Evolutionary conservation across 2,797 vertebrate species (phyloP).

Genomic region (Sebastes taczanowskii): DNA sequence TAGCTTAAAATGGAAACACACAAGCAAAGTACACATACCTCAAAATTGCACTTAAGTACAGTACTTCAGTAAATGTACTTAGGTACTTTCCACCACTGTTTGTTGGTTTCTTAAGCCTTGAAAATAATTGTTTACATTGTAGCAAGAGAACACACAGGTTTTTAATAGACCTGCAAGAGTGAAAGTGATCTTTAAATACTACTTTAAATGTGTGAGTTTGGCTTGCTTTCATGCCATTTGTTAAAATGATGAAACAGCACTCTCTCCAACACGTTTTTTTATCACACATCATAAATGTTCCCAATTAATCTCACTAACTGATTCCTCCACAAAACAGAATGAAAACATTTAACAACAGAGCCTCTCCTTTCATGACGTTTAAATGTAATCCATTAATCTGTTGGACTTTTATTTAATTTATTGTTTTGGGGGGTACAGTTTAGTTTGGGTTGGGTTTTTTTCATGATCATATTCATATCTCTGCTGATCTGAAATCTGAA

Average conservation of each 20-base stretch:
- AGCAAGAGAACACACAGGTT: not conserved
- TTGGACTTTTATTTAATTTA: not conserved
- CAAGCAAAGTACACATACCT: no score
- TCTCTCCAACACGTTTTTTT: not conserved
- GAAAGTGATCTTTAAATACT: not conserved
- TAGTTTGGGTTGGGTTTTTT: not conserved
- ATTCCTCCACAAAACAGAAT: not conserved
- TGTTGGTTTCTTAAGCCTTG: not conserved
- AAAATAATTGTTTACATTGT: not conserved
- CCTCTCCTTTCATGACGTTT: not conserved
- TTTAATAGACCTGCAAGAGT: not conserved
- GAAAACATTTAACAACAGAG: not conserved
- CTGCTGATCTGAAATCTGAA: constrained; percentile 15
- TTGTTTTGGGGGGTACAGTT: not conserved
- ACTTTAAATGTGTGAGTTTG: not conserved
- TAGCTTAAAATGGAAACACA: no score
- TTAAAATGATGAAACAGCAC: not conserved
- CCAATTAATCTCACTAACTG: not conserved
- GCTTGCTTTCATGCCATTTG: not conserved
- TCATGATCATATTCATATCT: constrained; percentile 4
- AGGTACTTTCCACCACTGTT: not conserved
- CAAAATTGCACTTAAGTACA: no score
- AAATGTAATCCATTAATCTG: not conserved
- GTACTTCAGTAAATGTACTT: no score
- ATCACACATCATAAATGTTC: not conserved